Evolutionary conservation across 2,797 vertebrate genomes (phyloP).

Genomic region (Sparidentex hasta): DNA sequence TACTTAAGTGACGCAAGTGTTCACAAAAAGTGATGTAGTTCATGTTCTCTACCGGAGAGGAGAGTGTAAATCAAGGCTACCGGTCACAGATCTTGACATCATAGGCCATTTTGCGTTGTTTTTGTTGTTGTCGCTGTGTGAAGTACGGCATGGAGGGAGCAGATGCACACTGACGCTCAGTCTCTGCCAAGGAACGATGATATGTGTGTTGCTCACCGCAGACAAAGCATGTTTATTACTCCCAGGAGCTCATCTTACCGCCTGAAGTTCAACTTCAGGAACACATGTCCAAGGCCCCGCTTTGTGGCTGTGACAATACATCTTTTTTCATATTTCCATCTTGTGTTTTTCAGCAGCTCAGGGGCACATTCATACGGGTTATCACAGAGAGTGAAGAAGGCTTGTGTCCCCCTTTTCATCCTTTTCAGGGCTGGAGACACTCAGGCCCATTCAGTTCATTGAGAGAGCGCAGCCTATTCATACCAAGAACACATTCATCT

Average conservation of each 20-base stretch:
- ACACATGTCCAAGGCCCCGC: conserved; percentile 19
- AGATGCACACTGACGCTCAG: conserved; percentile 45
- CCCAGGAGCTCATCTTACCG: conserved; percentile 16
- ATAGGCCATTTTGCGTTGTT: background rate
- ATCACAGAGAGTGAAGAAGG: background rate
- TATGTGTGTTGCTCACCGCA: conserved; percentile 29
- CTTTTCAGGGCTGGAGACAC: conserved; percentile 32
- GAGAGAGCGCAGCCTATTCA: conserved; percentile 30
- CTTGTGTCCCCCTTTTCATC: conserved; percentile 23
- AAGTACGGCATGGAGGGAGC: conserved; percentile 13
- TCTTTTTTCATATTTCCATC: conserved; percentile 16
- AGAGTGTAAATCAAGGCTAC: background rate
- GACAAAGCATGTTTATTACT: conserved; percentile 41
- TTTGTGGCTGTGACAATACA: background rate
- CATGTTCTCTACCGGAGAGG: background rate
- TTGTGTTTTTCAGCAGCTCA: conserved; percentile 8
- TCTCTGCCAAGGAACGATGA: conserved; percentile 27
- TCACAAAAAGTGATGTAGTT: background rate
- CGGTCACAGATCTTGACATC: conserved; percentile 7
- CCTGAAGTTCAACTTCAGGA: conserved; percentile 23
- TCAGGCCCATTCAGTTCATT: conserved; percentile 37
- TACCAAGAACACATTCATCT: conserved; percentile 17
- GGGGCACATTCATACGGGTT: background rate
- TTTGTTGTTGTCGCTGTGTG: too few species aligned
- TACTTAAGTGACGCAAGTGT: background rate